phyloP scores from a whole-genome alignment of 2,797 vertebrate genomes.

The Parambassis ranga region DNA sequence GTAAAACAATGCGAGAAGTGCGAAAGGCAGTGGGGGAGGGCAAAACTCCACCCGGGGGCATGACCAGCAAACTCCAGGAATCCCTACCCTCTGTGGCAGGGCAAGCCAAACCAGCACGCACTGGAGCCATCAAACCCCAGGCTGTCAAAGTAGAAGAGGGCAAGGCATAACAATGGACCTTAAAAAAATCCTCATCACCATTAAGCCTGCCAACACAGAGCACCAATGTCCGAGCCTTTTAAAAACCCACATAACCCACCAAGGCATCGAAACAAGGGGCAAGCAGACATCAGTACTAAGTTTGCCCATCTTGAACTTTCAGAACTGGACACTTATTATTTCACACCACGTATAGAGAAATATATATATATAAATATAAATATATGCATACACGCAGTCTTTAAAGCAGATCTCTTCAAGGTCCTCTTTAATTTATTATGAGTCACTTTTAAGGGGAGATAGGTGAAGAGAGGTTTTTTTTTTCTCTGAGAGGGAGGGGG shows the following conservation, averaged over 20 bases:
- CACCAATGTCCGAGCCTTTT: constrained; percentile 45
- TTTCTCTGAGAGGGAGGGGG: constrained; percentile 40
- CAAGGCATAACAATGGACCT: constrained; percentile 85
- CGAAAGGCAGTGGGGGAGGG: constrained; percentile 80
- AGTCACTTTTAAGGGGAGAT: constrained; percentile 78
- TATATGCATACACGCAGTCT: constrained; percentile 79
- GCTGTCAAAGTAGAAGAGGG: constrained; percentile 92
- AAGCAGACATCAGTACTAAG: constrained; percentile 53
- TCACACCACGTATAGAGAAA: constrained; percentile 79
- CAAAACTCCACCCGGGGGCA: constrained; percentile 76
- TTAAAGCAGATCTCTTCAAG: constrained; percentile 80
- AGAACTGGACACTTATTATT: constrained; percentile 74
- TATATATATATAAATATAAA: constrained; percentile 81
- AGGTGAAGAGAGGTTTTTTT: constrained; percentile 53
- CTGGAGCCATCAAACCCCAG: constrained; percentile 93
- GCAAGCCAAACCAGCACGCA: constrained; percentile 88
- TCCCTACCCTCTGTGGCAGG: constrained; percentile 70
- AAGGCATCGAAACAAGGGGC: constrained; percentile 45
- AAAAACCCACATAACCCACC: constrained; percentile 25
- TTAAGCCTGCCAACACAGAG: constrained; percentile 53
- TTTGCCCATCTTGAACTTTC: constrained; percentile 62
- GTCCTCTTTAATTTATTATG: constrained; percentile 85
- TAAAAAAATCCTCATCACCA: constrained; percentile 59
- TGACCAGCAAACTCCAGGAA: constrained; percentile 88
- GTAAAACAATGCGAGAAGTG: constrained; percentile 84